Base-by-base conservation (phyloP, 1,140 invertebrate species). In the Thaumetopoea pityocampa region DNA sequence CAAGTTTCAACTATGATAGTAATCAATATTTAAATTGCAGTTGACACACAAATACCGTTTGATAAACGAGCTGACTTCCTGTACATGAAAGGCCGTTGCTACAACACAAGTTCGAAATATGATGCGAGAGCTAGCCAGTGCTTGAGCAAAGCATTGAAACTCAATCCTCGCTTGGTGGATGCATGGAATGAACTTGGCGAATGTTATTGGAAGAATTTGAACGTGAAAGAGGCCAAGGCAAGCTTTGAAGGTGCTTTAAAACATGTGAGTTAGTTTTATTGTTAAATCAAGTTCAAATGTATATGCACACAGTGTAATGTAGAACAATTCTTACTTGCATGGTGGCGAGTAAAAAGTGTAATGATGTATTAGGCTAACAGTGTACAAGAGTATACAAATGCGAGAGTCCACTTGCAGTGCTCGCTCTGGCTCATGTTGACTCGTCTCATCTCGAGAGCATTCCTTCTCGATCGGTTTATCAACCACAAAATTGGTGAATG, bases 161-260 rank as follows among this genome's bases (percentile, higher is more conserved):
- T 96, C 8, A 92, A 96, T 68, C 94, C 94, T 6, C 92, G 91
- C 51, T 82, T 92, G 36, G 88, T 93, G 1, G 91, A 94, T 42
- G 94, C 94, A 3, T 97, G 95, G 95, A 96, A 96, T 70, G 92
- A 96, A 68, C 85, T 97, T 5, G 95, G 95, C 3, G 94, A 96
- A 76, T 94, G 92, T 73, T 95, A 94, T 76, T 96, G 93, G 91
- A 96, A 96, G 73, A 93, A 93, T 73, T 89, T 92, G 61, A 92
- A 96, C 67, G 85, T 95, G 12, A 86, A 89, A 54, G 91, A 93
- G 53, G 94, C 95, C 1, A 93, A 92, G 64, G 94, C 93, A 63
- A 96, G 95, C 79, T 96, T 96, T 84, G 87, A 90, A 58, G 92
- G 92, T 51, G 93, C 94, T 50, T 79, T 96, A 18, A 90, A 90